A percentile compares a stretch with the other conserved stretches of the same genome.
phyloP scores from a whole-genome alignment of 2,113 vertebrate species.

The Trogon surrucura region DNA sequence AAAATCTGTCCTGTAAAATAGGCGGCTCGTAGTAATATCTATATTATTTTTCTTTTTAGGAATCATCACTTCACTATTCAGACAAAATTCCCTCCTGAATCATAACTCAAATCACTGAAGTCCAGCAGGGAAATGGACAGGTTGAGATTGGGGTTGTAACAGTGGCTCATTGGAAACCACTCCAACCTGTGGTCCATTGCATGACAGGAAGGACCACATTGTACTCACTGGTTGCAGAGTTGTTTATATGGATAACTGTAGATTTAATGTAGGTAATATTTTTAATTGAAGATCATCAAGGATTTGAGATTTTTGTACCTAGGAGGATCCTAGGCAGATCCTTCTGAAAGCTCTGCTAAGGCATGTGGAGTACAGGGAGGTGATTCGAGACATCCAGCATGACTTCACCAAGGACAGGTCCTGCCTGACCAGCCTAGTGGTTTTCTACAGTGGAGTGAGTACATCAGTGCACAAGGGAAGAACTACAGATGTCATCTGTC shows the following conservation, averaged over 20 bases:
- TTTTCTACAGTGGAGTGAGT: too few species aligned
- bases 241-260: not conserved
- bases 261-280: accelerated
- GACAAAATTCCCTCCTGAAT: not conserved
- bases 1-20: not conserved
- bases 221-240: not conserved
- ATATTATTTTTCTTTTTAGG: not conserved
- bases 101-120: not conserved
- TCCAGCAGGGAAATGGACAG: not conserved
- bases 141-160: not conserved
- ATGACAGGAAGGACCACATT: accelerated
- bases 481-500: too few species aligned
- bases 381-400: too few species aligned
- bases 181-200: accelerated
- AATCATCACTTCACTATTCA: not conserved
- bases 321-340: too few species aligned
- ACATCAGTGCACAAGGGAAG: too few species aligned
- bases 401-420: too few species aligned
- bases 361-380: too few species aligned
- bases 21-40: not conserved
- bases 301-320: not conserved
- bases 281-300: not conserved
- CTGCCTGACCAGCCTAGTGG: too few species aligned
- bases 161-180: not conserved
- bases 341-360: too few species aligned